Conservation (phyloP, 2,797 vertebrate genomes). For the Acestrorhynchus altus region DNA sequence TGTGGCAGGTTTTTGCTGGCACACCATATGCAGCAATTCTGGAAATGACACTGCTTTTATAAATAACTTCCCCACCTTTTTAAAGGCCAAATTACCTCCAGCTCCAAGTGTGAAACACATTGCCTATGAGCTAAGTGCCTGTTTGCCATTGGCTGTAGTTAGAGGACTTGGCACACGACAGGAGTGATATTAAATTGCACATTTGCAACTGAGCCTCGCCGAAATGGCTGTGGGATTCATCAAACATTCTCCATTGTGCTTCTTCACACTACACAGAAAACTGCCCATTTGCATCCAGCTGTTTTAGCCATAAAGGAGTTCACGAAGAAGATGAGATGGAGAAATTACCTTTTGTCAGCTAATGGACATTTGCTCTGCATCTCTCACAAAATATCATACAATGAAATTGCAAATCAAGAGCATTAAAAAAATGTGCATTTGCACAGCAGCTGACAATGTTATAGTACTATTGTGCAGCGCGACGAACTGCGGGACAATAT, state of each 20-base stretch:
- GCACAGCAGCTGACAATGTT: constrained; percentile 14
- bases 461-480: neutral
- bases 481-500: constrained; percentile 13
- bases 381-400: neutral
- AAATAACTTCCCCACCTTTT: neutral
- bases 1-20: neutral
- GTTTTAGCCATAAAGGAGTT: constrained; percentile 15
- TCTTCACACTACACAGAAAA: neutral
- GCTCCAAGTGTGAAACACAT: constrained; percentile 19
- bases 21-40: neutral
- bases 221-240: constrained; percentile 23
- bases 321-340: constrained; percentile 7
- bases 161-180: constrained; percentile 39
- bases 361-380: neutral
- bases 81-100: constrained; percentile 27
- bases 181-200: constrained; percentile 46
- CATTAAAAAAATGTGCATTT: neutral
- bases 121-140: constrained; percentile 38
- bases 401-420: neutral
- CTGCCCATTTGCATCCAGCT: constrained; percentile 34
- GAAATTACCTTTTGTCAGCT: constrained; percentile 35
- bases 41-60: constrained; percentile 7
- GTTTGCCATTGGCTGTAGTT: constrained; percentile 35
- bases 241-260: constrained; percentile 16
- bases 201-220: constrained; percentile 30